These are phyloP conservation scores for Eumacrocentrus americanus DNA, from an alignment of 2,888 invertebrate genomes.

Conservation along the genomic window DNA sequence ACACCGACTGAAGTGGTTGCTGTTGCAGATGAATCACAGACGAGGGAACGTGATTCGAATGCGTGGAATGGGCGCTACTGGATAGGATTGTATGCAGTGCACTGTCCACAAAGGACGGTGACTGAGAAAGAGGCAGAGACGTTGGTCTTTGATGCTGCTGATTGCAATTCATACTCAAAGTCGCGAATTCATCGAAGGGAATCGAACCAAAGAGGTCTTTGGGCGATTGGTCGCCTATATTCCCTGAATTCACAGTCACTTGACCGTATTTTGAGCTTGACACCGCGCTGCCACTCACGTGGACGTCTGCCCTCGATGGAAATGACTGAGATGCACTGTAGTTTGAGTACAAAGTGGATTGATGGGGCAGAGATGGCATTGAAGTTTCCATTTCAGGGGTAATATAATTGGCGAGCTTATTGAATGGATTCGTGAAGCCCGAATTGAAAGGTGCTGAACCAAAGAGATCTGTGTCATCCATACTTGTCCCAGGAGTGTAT, in stretches of 20 bases:
- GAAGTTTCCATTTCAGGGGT: constrained; percentile 5
- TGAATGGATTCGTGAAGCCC: constrained; percentile 56
- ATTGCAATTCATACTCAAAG: constrained; percentile 43
- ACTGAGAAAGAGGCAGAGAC: constrained; percentile 50
- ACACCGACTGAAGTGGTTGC: constrained; percentile 29
- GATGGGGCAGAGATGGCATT: constrained; percentile 27
- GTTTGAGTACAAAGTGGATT: constrained; percentile 27
- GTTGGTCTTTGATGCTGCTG: constrained; percentile 49
- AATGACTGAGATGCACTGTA: constrained; percentile 28
- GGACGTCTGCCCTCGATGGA: constrained; percentile 22
- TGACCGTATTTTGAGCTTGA: constrained; percentile 49
- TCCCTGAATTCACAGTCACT: constrained; percentile 50
- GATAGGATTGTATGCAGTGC: constrained; percentile 42
- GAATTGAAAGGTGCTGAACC: constrained; percentile 59
- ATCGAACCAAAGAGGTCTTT: constrained; percentile 59
- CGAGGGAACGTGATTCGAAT: constrained; percentile 32
- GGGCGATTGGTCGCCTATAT: constrained; percentile 27
- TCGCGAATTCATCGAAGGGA: constrained; percentile 56
- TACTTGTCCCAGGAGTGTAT: constrained; percentile 2
- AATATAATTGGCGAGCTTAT: constrained; percentile 27
- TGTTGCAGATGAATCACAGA: constrained; percentile 24
- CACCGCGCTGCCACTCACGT: constrained; percentile 1
- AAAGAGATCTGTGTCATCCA: constrained; percentile 56
- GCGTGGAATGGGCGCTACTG: constrained; percentile 35
- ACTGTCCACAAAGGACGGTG: constrained; percentile 48